A percentile compares a stretch with the other conserved stretches of the same genome.
Conservation (phyloP, 2,113 vertebrate genomes). For the Polypterus bichir region DNA sequence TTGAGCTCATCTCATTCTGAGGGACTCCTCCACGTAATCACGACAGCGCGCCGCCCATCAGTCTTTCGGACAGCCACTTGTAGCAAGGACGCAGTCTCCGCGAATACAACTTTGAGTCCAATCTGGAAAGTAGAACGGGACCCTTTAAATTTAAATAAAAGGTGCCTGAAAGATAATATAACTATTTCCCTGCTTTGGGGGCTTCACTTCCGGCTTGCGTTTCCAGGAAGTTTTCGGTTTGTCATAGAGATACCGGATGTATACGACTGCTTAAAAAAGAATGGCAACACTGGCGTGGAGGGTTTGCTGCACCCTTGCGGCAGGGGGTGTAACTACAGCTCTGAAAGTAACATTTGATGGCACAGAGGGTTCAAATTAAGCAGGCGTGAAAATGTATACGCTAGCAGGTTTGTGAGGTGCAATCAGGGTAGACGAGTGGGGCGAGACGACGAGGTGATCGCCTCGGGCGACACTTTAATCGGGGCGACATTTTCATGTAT, state of each 20-base stretch:
- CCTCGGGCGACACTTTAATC: too few species aligned
- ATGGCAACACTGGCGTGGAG: background rate
- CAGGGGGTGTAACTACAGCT: conserved; percentile 11
- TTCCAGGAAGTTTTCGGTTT: conserved; percentile 41
- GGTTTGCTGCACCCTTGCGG: conserved; percentile 31
- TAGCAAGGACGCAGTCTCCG: background rate
- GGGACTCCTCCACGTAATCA: too few species aligned
- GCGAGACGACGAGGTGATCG: too few species aligned
- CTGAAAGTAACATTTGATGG: conserved; percentile 24
- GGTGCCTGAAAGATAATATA: background rate
- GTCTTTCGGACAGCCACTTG: conserved; percentile 2
- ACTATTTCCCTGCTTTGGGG: background rate
- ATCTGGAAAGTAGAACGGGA: background rate
- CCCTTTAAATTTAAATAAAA: background rate
- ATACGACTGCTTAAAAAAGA: background rate
- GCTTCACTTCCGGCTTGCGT: conserved; percentile 19
- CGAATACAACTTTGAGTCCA: background rate
- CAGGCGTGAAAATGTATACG: conserved; percentile 43
- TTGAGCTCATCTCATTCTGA: too few species aligned
- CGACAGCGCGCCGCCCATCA: too few species aligned
- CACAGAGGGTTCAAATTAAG: conserved; percentile 39
- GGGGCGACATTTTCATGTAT: too few species aligned
- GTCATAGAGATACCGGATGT: background rate
- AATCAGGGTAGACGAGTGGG: too few species aligned
- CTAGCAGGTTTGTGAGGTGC: background rate